phyloP scores from a whole-genome alignment of 1,140 invertebrate species.

The Heterodera schachtii region DNA sequence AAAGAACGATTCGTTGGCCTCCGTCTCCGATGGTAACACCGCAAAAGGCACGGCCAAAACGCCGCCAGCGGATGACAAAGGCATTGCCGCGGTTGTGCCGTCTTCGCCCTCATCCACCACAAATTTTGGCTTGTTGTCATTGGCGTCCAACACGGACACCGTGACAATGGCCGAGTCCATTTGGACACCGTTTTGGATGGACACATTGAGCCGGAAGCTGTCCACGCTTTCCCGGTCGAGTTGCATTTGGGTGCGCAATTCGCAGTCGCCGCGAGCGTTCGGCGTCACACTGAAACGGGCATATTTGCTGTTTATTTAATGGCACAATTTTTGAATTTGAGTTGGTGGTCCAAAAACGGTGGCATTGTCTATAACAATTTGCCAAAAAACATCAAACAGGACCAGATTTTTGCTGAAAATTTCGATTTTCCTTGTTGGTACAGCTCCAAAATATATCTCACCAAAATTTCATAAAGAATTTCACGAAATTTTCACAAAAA shows the following conservation, averaged over 20 bases:
- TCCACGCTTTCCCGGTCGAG: conserved; percentile 59
- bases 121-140: conserved; percentile 51
- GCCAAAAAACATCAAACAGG: no score
- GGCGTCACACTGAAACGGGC: conserved; percentile 23
- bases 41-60: conserved; percentile 45
- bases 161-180: conserved; percentile 53
- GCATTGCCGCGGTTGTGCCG: background rate
- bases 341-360: no score
- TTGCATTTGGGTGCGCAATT: conserved; percentile 58
- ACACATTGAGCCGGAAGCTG: conserved; percentile 58
- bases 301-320: no score
- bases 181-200: conserved; percentile 53
- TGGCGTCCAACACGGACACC: conserved; percentile 45
- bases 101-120: conserved; percentile 19
- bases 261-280: conserved; percentile 56
- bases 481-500: no score
- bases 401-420: no score
- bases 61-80: background rate
- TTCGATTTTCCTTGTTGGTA: no score
- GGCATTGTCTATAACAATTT: no score
- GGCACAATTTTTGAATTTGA: no score
- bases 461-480: no score
- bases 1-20: conserved; percentile 20
- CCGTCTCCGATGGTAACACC: conserved; percentile 43
- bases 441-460: no score